These are phyloP conservation scores for Elaphurus davidianus DNA, from an alignment of 2,113 vertebrate genomes.

Conservation along the genomic window DNA sequence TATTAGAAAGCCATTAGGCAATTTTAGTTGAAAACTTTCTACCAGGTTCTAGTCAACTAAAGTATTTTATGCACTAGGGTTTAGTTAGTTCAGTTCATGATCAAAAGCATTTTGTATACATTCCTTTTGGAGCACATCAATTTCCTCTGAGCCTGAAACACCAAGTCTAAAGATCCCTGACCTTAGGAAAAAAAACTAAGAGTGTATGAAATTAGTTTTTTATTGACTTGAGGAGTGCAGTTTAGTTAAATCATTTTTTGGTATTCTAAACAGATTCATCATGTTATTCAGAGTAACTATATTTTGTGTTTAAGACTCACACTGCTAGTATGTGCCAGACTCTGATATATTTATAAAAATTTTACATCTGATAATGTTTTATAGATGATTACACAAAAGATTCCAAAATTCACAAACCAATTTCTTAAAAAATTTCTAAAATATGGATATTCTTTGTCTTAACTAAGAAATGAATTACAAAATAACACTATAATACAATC, in stretches of 20 bases:
- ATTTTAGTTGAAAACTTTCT: background rate
- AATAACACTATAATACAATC: background rate
- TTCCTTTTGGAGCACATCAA: background rate
- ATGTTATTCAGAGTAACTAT: background rate
- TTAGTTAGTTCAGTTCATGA: background rate
- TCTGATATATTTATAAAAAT: background rate
- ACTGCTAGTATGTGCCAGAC: background rate
- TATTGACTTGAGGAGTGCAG: background rate
- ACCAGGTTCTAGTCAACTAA: background rate
- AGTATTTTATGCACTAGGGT: background rate
- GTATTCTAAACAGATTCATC: background rate
- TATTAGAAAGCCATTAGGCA: background rate
- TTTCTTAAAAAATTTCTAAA: conserved; percentile 6
- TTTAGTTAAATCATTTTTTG: background rate
- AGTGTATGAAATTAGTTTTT: background rate
- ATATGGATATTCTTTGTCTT: background rate
- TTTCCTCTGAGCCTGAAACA: background rate
- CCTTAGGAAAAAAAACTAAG: background rate
- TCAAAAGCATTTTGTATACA: background rate
- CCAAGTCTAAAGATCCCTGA: background rate
- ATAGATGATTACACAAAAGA: background rate
- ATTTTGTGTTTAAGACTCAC: background rate
- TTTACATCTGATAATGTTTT: background rate
- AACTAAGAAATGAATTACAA: background rate
- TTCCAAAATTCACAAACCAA: background rate